Evolutionary conservation across 2,113 vertebrate species (phyloP).

Genomic region (Scomber colias): DNA sequence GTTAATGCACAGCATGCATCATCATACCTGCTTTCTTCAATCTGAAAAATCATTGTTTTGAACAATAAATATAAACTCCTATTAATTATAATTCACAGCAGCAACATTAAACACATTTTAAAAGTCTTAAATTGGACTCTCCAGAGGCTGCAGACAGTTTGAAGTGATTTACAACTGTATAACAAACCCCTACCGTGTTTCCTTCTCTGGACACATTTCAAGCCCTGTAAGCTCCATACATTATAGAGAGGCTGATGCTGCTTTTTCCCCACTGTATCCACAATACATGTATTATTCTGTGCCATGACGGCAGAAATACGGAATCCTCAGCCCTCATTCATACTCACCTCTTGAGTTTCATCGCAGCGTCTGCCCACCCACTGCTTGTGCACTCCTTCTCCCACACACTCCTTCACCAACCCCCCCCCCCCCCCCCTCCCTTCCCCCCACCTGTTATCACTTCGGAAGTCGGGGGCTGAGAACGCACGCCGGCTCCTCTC

Average conservation of each 20-base stretch:
- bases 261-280: conserved; percentile 12
- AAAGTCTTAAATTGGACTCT: not conserved
- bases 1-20: conserved; percentile 3
- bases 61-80: no score
- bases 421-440: not conserved
- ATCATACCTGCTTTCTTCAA: not conserved
- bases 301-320: conserved; percentile 29
- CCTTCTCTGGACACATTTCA: conserved; percentile 21
- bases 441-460: conserved; percentile 15
- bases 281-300: conserved; percentile 46
- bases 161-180: not conserved
- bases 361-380: conserved; percentile 36
- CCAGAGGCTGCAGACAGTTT: not conserved
- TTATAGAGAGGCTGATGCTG: conserved; percentile 42
- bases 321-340: conserved; percentile 38
- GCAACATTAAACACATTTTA: not conserved
- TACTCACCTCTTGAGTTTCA: conserved; percentile 59
- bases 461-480: conserved; percentile 9
- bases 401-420: conserved; percentile 39
- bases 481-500: conserved; percentile 29
- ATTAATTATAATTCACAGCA: not conserved
- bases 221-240: conserved; percentile 17
- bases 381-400: conserved; percentile 44
- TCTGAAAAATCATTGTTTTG: not conserved
- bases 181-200: conserved; percentile 17